These are phyloP conservation scores for Saturnia pavonia DNA, from an alignment of 2,888 invertebrate species.

Conservation along the genomic window DNA sequence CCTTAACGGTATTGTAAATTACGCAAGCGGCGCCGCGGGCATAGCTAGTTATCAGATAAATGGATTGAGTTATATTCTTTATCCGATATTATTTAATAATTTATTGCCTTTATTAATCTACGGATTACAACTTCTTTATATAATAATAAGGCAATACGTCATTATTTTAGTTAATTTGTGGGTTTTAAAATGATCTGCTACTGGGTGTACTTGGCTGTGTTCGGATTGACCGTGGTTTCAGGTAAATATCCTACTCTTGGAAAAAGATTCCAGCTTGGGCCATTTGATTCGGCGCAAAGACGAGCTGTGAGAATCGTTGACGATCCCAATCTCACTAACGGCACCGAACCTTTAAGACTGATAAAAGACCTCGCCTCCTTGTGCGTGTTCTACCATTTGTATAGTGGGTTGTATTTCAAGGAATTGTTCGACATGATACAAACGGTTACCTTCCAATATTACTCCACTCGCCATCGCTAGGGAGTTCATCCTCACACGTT, in stretches of 20 bases:
- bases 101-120: background rate
- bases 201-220: background rate
- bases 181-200: background rate
- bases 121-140: background rate
- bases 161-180: background rate
- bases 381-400: too few species aligned
- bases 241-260: background rate
- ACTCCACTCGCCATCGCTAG: too few species aligned
- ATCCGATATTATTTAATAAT: background rate
- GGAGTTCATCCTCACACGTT: too few species aligned
- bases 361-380: too few species aligned
- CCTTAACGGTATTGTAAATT: background rate
- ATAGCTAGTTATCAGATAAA: slow-evolving; percentile 8
- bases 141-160: background rate
- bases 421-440: too few species aligned
- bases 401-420: too few species aligned
- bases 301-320: too few species aligned
- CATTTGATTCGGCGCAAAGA: too few species aligned
- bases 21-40: background rate
- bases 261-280: too few species aligned
- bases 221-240: slow-evolving; percentile 10
- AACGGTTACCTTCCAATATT: too few species aligned
- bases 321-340: too few species aligned
- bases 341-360: too few species aligned
- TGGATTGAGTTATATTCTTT: background rate